Conservation (phyloP, 2,113 vertebrate species). For the Polypterus bichir region DNA sequence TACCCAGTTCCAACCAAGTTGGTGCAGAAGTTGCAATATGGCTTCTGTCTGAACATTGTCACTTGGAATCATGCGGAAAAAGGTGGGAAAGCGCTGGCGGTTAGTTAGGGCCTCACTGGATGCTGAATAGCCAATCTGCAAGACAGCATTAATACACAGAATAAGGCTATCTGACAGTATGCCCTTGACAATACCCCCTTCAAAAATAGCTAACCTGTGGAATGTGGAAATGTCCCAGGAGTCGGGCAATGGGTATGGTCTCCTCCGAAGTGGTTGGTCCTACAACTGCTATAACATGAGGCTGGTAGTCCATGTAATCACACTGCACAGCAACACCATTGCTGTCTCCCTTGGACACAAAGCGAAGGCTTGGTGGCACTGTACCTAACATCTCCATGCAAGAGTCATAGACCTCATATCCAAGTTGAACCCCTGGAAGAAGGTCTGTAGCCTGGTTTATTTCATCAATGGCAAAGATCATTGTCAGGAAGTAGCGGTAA, state of each 20-base stretch:
- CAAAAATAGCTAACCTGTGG: conserved; percentile 1
- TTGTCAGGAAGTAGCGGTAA: conserved; percentile 2
- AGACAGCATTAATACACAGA: no score
- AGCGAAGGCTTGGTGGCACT: neutral
- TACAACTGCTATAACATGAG: neutral
- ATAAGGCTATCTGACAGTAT: no score
- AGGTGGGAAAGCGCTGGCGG: no score
- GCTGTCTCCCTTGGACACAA: neutral
- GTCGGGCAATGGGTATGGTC: neutral
- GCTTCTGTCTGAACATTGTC: no score
- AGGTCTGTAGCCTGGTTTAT: conserved; percentile 8
- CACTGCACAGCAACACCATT: neutral
- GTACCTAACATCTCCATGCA: neutral
- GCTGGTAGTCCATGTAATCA: conserved; percentile 3
- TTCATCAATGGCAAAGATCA: conserved; percentile 10
- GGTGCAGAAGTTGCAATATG: no score
- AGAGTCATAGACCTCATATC: conserved; percentile 5
- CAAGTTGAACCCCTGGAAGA: neutral
- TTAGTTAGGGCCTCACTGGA: no score
- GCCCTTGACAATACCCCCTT: no score
- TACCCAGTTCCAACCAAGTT: no score
- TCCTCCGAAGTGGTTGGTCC: conserved; percentile 1
- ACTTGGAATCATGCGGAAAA: no score
- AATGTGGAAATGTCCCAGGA: neutral
- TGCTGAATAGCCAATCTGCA: no score